Percentiles rank a stretch among this genome's conserved stretches.
phyloP scores from a whole-genome alignment of 2,113 vertebrate genomes.

The Macquaria ambigua region DNA sequence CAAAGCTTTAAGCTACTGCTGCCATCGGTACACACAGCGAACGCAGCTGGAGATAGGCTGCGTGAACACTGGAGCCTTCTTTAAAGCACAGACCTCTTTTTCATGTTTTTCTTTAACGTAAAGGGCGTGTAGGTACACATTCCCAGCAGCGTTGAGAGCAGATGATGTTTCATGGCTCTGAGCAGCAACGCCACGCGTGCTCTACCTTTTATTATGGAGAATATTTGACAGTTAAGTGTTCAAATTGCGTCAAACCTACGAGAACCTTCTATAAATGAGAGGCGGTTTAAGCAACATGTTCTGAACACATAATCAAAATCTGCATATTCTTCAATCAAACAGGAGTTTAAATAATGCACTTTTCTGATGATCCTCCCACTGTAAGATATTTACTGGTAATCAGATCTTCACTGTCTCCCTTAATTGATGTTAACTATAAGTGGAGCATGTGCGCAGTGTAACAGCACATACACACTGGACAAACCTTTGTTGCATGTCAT shows the following conservation, averaged over 20 bases:
- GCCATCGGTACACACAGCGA: constrained; percentile 6
- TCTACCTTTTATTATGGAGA: neutral
- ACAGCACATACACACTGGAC: no score
- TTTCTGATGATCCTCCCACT: no score
- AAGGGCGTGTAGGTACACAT: neutral
- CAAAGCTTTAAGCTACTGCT: constrained; percentile 26
- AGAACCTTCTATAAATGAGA: neutral
- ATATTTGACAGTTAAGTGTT: neutral
- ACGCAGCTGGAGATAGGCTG: neutral
- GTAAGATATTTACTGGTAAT: no score
- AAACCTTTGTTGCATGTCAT: no score
- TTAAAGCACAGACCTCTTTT: neutral
- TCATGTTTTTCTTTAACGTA: constrained; percentile 11
- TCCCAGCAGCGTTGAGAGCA: neutral
- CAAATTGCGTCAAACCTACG: neutral
- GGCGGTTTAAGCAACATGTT: neutral
- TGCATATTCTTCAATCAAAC: no score
- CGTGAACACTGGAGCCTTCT: constrained; percentile 1
- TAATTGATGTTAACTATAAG: no score
- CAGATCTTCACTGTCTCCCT: no score
- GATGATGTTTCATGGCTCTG: no score
- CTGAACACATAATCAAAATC: neutral
- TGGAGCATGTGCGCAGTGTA: no score
- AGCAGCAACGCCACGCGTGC: no score
- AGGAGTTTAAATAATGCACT: no score